These are phyloP conservation scores for Drosophila equinoxialis DNA, from an alignment of 1,140 invertebrate species.

Conservation along the genomic window DNA sequence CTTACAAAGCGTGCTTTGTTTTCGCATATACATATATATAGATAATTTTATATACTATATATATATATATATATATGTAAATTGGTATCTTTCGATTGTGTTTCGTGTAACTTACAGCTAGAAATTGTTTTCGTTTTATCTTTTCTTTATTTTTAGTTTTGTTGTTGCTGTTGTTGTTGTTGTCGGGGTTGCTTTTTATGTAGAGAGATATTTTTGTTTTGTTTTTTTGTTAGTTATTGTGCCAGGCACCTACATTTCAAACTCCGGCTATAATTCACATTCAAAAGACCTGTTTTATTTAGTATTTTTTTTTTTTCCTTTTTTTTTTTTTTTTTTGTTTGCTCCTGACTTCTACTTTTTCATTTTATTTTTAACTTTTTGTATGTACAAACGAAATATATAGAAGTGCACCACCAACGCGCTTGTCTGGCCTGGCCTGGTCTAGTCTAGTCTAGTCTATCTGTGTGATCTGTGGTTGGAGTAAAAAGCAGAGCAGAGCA, in stretches of 20 bases:
- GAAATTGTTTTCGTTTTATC: neutral
- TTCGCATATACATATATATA: slow-evolving; percentile 34
- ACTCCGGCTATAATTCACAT: slow-evolving; percentile 31
- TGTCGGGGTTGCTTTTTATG: slow-evolving; percentile 7
- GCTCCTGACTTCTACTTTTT: slow-evolving; percentile 2
- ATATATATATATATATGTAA: slow-evolving; percentile 29
- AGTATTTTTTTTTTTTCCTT: too few relatives aligned
- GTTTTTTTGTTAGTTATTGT: slow-evolving; percentile 59
- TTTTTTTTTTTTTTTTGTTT: neutral
- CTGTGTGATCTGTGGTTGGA: neutral
- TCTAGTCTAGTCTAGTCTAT: slow-evolving; percentile 7
- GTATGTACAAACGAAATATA: slow-evolving; percentile 51
- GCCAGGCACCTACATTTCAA: slow-evolving; percentile 59
- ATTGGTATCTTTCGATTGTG: slow-evolving; percentile 18
- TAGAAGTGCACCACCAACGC: slow-evolving; percentile 36
- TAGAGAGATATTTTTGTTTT: slow-evolving; percentile 26
- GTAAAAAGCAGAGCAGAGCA: neutral
- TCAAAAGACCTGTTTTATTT: slow-evolving; percentile 26
- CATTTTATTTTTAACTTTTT: slow-evolving; percentile 10
- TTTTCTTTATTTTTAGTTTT: neutral
- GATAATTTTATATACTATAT: neutral
- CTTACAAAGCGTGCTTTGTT: slow-evolving; percentile 26
- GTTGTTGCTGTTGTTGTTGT: slow-evolving; percentile 4
- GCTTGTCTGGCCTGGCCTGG: neutral
- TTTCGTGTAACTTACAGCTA: slow-evolving; percentile 6